Evolutionary conservation across 2,113 vertebrate genomes (phyloP).

Genomic region (Trichomycterus rosablanca): DNA sequence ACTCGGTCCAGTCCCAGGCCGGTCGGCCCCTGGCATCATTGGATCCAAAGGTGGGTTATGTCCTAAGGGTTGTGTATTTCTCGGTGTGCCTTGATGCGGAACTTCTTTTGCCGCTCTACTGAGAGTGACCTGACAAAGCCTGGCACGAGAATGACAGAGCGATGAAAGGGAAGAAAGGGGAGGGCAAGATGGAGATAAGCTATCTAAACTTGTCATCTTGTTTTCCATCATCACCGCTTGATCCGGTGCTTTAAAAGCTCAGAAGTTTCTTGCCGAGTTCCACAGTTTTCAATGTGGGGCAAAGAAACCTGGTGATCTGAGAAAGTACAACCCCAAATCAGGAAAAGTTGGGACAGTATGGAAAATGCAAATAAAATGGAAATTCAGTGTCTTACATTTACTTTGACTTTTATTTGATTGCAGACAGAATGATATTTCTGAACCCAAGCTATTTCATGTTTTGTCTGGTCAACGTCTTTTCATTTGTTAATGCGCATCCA

Average conservation of each 20-base stretch:
- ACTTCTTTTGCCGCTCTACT: conserved; percentile 21
- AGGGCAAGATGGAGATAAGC: conserved; percentile 23
- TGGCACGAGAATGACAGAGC: not conserved
- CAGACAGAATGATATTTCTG: too few species aligned
- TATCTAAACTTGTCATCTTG: conserved; percentile 50
- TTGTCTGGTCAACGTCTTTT: too few species aligned
- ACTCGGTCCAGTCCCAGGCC: conserved; percentile 30
- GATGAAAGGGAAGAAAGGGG: not conserved
- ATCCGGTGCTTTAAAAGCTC: conserved; percentile 16
- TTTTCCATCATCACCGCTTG: conserved; percentile 21
- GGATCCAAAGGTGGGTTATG: conserved; percentile 34
- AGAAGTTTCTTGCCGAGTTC: not conserved
- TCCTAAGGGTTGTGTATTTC: conserved; percentile 37
- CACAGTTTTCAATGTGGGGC: too few species aligned
- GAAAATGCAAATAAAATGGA: too few species aligned
- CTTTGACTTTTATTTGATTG: too few species aligned
- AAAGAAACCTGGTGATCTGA: too few species aligned
- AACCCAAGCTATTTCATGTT: too few species aligned
- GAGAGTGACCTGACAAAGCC: not conserved
- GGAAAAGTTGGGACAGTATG: too few species aligned
- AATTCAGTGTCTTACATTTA: too few species aligned
- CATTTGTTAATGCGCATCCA: too few species aligned
- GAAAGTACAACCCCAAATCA: too few species aligned
- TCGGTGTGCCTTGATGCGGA: conserved; percentile 27
- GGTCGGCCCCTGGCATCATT: conserved; percentile 35